Base-by-base conservation (phyloP, 92 coral and sea anemone species). In the Virgularia gustaviana region DNA sequence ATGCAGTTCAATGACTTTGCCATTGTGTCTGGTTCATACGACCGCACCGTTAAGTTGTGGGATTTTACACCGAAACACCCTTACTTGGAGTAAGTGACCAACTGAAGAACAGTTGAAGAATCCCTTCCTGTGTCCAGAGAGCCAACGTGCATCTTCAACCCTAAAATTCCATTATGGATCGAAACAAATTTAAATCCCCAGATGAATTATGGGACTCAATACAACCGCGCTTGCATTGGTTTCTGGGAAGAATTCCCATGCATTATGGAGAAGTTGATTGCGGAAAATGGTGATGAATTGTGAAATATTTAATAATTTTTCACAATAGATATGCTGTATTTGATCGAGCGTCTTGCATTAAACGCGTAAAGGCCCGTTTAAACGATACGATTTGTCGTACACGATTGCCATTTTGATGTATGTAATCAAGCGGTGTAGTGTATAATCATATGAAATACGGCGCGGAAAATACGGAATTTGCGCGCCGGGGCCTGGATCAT, bases 1-100 rank as follows among this genome's bases (percentile, higher is more conserved):
- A 78, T 94, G 39, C 99, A 94, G 76, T 89, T 94, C 42, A 89
- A 85, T 55, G 99, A 94, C 77, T 88, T 79, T 78, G 79, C 88
- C 33, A 94, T 94, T 41, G 99, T 94, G 39, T 94, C 99, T 20
- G 99, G 99, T 6, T 94, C 99, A 2, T 94, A 94, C 38, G 99
- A 94, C 85, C 81, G 90, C 79, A 94, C 99, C 32, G 99, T 94
- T 7, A 94, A 94, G 66, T 74, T 94, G 8, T 94, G 99, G 99
- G 91, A 86, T 75, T 94, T 94, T 36, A 63, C 96, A 11, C 99
- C 99, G 12, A 71, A 71, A 41, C 96, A 94, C 58, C 86, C 75
- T 36, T 94, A 89, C 54, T 64, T 94, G 55, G 80, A 67, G 28
- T 79, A 86, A 73, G 80, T 32, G 4, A 34, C 23, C 13, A 39